Evolutionary conservation across 2,797 vertebrate genomes (phyloP), one percentile per base, ranked within the genome.

Genomic region (Myripristis jacobus): DNA sequence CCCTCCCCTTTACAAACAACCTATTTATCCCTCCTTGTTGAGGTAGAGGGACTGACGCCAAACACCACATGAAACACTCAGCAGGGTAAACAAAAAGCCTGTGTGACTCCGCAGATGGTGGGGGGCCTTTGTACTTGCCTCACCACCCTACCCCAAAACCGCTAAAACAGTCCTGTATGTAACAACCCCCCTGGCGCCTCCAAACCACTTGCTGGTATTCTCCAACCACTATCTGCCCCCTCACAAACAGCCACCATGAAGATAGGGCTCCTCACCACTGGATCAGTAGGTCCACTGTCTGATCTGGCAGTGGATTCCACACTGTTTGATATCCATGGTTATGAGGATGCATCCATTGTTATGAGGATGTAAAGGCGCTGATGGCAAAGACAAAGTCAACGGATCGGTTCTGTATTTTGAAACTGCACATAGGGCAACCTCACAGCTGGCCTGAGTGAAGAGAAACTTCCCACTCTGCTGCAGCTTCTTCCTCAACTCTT

Each of bases 51-150:
- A 70, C 70, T 46, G n/a, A 80, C 70, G 61, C 48, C 57, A 63
- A 66, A 52, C 47, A 48, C 88, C 86, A 89, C 88, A 91, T 87
- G 65, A 89, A 87, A 89, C 74, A 64, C 59, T 15, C 31, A 61
- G 48, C 31, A 15, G 65, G 52, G 69, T 79, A 88, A 90, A 91
- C 75, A 80, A 73, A 81, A 38, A 31, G 58, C 75, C 77, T 62
- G 44, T 46, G 70, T 81, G 61, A 54, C 82, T 83, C 73, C 36
- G 52, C 46, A 64, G 79, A 75, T 43, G 69, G n/a, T 24, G 13
- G 38, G 38, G 43, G 15, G 58, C 7, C 43, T 72, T 80, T 67
- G 67, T 19, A 55, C 57, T 73, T 54, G 3, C 21, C 66, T 66
- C 36, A 76, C 80, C 57, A 18, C 79, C 88, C 60, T 25, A 53